phyloP scores from a whole-genome alignment of 2,797 vertebrate genomes.

The Lacerta agilis region DNA sequence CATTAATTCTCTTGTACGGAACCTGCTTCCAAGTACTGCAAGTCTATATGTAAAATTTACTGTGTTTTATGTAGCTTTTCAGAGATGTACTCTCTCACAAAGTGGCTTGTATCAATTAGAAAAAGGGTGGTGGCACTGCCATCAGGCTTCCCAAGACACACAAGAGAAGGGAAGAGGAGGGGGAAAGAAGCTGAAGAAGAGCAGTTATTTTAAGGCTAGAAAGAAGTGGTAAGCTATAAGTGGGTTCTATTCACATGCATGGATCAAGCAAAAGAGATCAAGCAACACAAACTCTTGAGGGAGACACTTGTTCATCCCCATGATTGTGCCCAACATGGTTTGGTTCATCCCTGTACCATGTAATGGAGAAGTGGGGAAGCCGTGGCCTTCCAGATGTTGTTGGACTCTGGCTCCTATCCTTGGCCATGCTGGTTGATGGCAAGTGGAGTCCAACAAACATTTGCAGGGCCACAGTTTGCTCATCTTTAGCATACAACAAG shows the following conservation, averaged over 20 bases:
- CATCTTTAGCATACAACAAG: neutral
- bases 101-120: too few relatives aligned
- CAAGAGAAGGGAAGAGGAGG: too few relatives aligned
- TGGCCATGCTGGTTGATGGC: neutral
- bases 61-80: too few relatives aligned
- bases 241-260: neutral
- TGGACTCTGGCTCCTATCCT: neutral
- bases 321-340: neutral
- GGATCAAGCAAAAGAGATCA: neutral
- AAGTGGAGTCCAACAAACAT: neutral
- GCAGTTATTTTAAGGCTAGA: too few relatives aligned
- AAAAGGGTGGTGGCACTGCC: too few relatives aligned
- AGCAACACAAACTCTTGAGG: neutral
- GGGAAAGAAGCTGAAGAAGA: too few relatives aligned
- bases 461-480: neutral
- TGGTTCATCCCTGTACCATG: neutral
- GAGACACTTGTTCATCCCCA: too few relatives aligned
- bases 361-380: neutral
- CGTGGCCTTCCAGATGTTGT: neutral
- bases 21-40: neutral
- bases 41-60: neutral
- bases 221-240: too few relatives aligned
- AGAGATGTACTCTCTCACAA: too few relatives aligned
- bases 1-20: neutral
- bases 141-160: too few relatives aligned